A percentile compares a stretch with the other conserved stretches of the same genome.
Evolutionary conservation across 2,113 vertebrate genomes (phyloP).

Genomic region (Boleophthalmus pectinirostris): DNA sequence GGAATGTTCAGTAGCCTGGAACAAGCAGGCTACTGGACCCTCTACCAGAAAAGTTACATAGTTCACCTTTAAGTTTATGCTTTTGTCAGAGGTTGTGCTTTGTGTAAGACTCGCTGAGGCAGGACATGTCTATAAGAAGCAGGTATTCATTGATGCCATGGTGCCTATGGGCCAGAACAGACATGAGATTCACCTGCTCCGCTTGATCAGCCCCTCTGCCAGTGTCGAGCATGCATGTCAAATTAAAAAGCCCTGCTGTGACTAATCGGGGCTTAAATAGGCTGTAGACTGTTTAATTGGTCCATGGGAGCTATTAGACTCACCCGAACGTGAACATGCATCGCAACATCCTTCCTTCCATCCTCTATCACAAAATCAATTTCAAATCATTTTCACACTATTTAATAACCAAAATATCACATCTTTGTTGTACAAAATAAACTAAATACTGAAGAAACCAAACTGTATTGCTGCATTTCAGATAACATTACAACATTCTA

Average conservation of each 20-base stretch:
- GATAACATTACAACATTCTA: too few relatives aligned
- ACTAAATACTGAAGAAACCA: too few relatives aligned
- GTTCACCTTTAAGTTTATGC: too few relatives aligned
- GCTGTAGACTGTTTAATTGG: conserved; percentile 69
- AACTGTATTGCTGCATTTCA: too few relatives aligned
- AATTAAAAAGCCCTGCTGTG: conserved; percentile 70
- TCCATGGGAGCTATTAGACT: conserved; percentile 48
- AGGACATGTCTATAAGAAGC: background rate
- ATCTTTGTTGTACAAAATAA: too few relatives aligned
- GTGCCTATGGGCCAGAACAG: conserved; percentile 35
- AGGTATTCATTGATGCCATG: conserved; percentile 9
- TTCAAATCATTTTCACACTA: conserved; percentile 22
- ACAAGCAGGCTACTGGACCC: too few relatives aligned
- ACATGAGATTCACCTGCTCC: conserved; percentile 44
- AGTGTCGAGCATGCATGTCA: conserved; percentile 62
- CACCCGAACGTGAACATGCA: conserved; percentile 48
- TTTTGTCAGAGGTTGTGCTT: background rate
- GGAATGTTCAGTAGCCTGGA: too few relatives aligned
- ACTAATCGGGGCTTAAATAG: conserved; percentile 70
- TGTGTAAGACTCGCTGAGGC: background rate
- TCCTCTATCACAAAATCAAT: conserved; percentile 42
- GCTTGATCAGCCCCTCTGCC: conserved; percentile 49
- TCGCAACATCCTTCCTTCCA: conserved; percentile 53
- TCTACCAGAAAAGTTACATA: too few relatives aligned
- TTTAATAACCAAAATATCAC: background rate